phyloP scores from a whole-genome alignment of 2,797 vertebrate species.

The Schizothorax lantsangensis region DNA sequence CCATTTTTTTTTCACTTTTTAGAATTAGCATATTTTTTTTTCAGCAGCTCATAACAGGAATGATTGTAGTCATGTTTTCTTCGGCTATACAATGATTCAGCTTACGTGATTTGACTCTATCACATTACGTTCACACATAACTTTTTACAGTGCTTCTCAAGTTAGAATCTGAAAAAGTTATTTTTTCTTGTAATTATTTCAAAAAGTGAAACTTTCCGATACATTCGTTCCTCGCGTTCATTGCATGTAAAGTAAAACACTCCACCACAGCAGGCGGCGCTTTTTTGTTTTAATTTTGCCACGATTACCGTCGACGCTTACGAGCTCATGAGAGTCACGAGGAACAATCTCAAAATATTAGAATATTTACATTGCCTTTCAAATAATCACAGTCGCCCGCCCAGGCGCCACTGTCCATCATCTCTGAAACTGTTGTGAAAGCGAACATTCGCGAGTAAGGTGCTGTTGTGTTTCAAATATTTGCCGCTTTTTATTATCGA shows the following conservation, averaged over 20 bases:
- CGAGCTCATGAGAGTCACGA: constrained; percentile 1
- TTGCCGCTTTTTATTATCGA: background rate
- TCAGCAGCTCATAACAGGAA: background rate
- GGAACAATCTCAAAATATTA: background rate
- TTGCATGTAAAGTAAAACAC: background rate
- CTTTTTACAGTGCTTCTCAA: background rate
- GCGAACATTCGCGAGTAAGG: constrained; percentile 43
- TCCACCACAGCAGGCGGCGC: constrained; percentile 37
- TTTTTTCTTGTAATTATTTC: too few species aligned
- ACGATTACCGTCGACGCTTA: too few species aligned
- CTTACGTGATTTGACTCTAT: background rate
- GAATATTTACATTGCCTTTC: constrained; percentile 33
- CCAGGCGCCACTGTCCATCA: background rate
- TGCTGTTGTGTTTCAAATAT: constrained; percentile 13
- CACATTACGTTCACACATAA: too few species aligned
- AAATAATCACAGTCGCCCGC: constrained; percentile 53
- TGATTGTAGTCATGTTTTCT: background rate
- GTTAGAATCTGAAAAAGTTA: too few species aligned
- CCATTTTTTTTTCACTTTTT: background rate
- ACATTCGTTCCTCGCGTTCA: too few species aligned
- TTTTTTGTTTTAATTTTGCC: background rate
- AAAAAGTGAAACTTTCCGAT: too few species aligned
- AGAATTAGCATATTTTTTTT: background rate
- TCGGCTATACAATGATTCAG: background rate
- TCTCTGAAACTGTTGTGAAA: background rate